These are phyloP conservation scores for Drosophila tropicalis DNA, from an alignment of 1,140 invertebrate genomes.

Conservation along the genomic window DNA sequence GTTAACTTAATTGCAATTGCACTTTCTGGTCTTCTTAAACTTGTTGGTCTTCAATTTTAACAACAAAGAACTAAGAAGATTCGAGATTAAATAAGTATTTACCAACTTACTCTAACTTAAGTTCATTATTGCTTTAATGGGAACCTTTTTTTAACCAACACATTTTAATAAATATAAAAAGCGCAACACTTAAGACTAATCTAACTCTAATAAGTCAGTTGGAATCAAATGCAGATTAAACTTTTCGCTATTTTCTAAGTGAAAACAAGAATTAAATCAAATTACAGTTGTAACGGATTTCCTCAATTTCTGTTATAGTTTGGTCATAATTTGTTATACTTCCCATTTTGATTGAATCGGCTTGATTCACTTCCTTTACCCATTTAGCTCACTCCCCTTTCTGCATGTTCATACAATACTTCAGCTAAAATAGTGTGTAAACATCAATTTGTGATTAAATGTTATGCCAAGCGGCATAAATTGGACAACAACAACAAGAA, in stretches of 20 bases:
- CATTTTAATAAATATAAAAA: too few relatives aligned
- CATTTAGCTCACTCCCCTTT: neutral
- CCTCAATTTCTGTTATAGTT: neutral
- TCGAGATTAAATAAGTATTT: too few relatives aligned
- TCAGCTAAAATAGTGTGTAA: constrained; percentile 38
- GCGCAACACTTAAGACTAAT: too few relatives aligned
- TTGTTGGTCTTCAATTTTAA: too few relatives aligned
- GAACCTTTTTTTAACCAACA: too few relatives aligned
- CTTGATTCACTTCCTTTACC: neutral
- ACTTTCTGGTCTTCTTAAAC: too few relatives aligned
- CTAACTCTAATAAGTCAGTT: too few relatives aligned
- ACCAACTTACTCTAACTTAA: too few relatives aligned
- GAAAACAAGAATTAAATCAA: neutral
- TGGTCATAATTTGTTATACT: constrained; percentile 2
- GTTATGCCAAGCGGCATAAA: constrained; percentile 45
- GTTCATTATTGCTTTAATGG: too few relatives aligned
- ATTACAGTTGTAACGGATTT: neutral
- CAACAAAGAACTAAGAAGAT: too few relatives aligned
- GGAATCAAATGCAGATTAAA: neutral
- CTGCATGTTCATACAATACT: neutral
- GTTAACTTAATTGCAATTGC: too few relatives aligned
- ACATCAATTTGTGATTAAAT: constrained; percentile 65
- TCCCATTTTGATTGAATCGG: neutral
- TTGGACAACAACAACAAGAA: constrained; percentile 1
- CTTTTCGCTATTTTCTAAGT: neutral